A percentile compares a stretch with the other conserved stretches of the same genome.
phyloP scores from a whole-genome alignment of 2,797 vertebrate species.

The Acanthiza pusilla region DNA sequence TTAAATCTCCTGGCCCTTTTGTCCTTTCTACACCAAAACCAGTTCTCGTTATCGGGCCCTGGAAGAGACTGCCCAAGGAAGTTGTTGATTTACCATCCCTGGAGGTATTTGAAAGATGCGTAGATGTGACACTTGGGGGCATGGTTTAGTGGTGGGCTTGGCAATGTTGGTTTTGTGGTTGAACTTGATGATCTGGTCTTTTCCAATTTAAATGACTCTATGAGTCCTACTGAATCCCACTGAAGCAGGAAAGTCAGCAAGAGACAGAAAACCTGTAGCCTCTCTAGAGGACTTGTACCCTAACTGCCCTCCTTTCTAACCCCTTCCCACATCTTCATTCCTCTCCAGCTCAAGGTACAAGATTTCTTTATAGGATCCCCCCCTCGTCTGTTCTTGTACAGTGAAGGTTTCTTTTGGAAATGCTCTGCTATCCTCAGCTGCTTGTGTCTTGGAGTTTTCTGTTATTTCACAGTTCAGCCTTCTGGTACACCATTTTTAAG shows the following conservation, averaged over 20 bases:
- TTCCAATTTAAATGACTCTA: not conserved
- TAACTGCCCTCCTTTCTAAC: not conserved
- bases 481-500: not conserved
- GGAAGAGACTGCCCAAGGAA: not conserved
- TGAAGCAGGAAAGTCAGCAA: not conserved
- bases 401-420: not conserved
- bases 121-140: too few relatives aligned
- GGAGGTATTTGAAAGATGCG: accelerated
- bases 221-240: not conserved
- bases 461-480: not conserved
- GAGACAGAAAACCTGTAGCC: not conserved
- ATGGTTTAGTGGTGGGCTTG: not conserved
- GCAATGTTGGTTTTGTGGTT: not conserved
- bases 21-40: accelerated
- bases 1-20: not conserved
- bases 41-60: not conserved
- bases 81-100: not conserved
- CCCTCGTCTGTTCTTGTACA: not conserved
- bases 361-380: not conserved
- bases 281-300: not conserved
- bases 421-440: not conserved
- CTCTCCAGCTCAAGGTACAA: not conserved
- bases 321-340: not conserved
- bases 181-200: not conserved
- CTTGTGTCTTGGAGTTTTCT: not conserved